A percentile compares a stretch with the other conserved stretches of the same genome.
Evolutionary conservation across 1,140 invertebrate genomes (phyloP).

Genomic region (Psilanteris sp.): DNA sequence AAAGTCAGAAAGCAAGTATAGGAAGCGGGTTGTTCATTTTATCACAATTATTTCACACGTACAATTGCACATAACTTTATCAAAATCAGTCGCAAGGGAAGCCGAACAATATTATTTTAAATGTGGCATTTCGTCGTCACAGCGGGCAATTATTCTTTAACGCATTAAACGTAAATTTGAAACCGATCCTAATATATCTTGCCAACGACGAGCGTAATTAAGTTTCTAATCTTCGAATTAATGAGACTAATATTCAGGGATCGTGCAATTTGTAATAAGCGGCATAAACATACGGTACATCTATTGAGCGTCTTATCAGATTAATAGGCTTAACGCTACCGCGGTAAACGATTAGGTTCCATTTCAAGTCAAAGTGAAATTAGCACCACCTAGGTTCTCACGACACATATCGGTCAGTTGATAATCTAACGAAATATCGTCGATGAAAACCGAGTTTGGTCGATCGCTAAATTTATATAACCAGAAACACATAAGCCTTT

Average conservation of each 20-base stretch:
- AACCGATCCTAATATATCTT: conserved; percentile 3
- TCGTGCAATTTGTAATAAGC: conserved; percentile 44
- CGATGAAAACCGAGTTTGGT: conserved; percentile 14
- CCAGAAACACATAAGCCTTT: no score
- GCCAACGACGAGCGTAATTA: conserved; percentile 31
- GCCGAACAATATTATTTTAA: no score
- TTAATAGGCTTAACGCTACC: conserved; percentile 35
- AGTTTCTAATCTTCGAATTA: conserved; percentile 60
- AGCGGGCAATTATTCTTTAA: no score
- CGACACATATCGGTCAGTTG: conserved; percentile 31
- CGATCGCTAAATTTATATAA: no score
- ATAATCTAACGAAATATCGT: conserved; percentile 45
- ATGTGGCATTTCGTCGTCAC: no score
- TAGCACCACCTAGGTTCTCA: conserved; percentile 48
- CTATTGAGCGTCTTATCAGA: conserved; percentile 36
- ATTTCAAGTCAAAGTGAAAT: conserved; percentile 51
- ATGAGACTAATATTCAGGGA: conserved; percentile 40
- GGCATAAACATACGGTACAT: conserved; percentile 23
- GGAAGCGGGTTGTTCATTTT: conserved; percentile 38
- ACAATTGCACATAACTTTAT: conserved; percentile 30
- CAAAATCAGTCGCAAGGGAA: not conserved
- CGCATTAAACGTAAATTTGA: conserved; percentile 7
- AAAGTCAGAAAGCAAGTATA: conserved; percentile 49
- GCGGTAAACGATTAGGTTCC: conserved; percentile 40
- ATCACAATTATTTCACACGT: conserved; percentile 50